Base-by-base conservation (phyloP, 2,113 vertebrate genomes). In the Gymnocephalus cernua region DNA sequence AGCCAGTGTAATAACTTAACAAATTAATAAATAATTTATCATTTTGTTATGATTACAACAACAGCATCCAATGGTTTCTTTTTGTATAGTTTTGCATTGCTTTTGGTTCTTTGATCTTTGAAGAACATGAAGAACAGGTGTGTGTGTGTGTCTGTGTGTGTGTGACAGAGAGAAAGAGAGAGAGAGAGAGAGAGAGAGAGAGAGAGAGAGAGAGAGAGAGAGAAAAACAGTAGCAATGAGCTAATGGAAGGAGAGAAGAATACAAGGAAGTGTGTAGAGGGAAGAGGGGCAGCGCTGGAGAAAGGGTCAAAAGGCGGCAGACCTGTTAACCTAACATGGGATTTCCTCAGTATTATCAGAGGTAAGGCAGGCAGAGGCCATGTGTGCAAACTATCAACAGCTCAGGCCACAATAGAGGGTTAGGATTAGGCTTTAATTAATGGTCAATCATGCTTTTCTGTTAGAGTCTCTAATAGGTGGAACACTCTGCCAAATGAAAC, bases 211-310 rank as follows among this genome's bases (percentile, higher is more conserved):
- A 7, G 38, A 38, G 38, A 38, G 38, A 38, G 38, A 38, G 38
- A 41, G 48, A 80, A 23, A 76, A 89, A 85, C 81, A 75, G 63
- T 12, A 15, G 48, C 77, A 58, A 58, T 86, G 80, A 89, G 73
- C 75, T 88, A 68, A 92, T 80, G 74, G 83, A 80, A 10, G 32
- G n/a, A 73, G 32, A 81, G 81, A 86, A 90, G 79, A 90, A 92
- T 91, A 64, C 51, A 13, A 79, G 88, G 90, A 92, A 91, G 86
- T 90, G 82, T 67, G 81, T 47, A 66, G 23, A 72, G 45, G 16
- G 68, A 53, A 63, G 21, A 65, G 5, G 16, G 19, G 41, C 57
- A 80, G 70, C 1, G 0, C 9, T 62, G 58, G 77, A 59, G 71
- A 73, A 67, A 73, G 3, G 18, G 54, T 69, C 45, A 75, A 41